These are phyloP conservation scores for Erebia epiphron DNA, from an alignment of 2,888 invertebrate genomes.

Conservation along the genomic window DNA sequence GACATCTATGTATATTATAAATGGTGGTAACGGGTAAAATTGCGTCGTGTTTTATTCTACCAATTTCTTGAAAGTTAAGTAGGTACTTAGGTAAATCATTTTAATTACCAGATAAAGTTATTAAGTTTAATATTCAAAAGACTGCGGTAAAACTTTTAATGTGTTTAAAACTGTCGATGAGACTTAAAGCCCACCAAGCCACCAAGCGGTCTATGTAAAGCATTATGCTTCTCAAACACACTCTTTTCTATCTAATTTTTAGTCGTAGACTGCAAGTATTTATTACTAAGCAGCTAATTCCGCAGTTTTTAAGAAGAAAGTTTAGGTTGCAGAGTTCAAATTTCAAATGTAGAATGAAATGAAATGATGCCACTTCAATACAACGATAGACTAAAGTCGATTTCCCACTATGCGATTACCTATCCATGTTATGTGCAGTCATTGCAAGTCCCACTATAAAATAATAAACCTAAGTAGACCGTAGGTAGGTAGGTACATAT, in stretches of 20 bases:
- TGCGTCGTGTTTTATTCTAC: neutral
- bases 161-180: constrained; percentile 9
- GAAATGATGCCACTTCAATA: too few relatives aligned
- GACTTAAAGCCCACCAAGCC: constrained; percentile 12
- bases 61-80: neutral
- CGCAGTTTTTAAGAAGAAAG: neutral
- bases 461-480: too few relatives aligned
- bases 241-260: neutral
- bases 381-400: too few relatives aligned
- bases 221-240: neutral
- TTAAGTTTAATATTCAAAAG: constrained; percentile 3
- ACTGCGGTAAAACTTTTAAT: constrained; percentile 15
- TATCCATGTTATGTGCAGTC: too few relatives aligned
- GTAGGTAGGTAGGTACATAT: too few relatives aligned
- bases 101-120: constrained; percentile 3
- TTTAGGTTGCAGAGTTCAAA: too few relatives aligned
- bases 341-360: too few relatives aligned
- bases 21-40: too few relatives aligned
- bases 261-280: neutral
- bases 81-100: neutral
- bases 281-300: neutral
- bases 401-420: too few relatives aligned
- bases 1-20: too few relatives aligned
- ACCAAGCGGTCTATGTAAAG: constrained; percentile 2
- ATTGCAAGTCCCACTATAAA: too few relatives aligned